Base-by-base conservation (phyloP, 2,113 vertebrate species). In the Rhipidura dahli region DNA sequence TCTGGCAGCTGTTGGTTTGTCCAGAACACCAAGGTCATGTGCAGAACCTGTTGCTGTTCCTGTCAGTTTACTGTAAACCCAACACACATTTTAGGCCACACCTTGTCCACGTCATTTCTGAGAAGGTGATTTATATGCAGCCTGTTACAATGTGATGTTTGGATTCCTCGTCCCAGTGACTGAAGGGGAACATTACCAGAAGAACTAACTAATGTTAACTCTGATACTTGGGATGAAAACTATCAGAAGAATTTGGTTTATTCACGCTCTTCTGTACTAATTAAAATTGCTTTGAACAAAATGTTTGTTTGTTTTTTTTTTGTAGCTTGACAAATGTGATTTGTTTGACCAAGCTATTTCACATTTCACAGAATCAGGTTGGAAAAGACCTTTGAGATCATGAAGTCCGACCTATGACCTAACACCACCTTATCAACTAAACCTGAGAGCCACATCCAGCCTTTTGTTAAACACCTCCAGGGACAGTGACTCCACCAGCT, bases 1-100 rank as follows among this genome's bases (percentile, higher is more conserved):
- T 71, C 26, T 31, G 21, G 44, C 79, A 92, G 56, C 44, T 87
- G 44, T 26, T 6, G 2, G 13, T 51, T 71, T 75, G 44, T 50
- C 51, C n/a, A 2, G 2, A 84, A 23, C 45, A 79, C 10, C 61
- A 93, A 81, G 72, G 86, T 94, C 92, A 90, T 0, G 5, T 18
- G 61, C 85, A 93, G 56, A 94, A 66, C 47, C 27, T 69, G 60
- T 35, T 49, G 73, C n/a, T 79, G 83, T 51, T 81, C 47, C 35
- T 39, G 47, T n/a, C 15, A 56, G 86, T 94, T 95, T 96, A 96
- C 77, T 54, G 88, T 90, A 94, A 93, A 95, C 42, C 7, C 10
- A 93, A 45, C 83, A 60, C 53, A 82, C 60, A 47, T 90, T 53
- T 28, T 22, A 60, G 60, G n/a, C n/a, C 80, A 71, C 63, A 72